Conservation (phyloP, 1,140 invertebrate species). For the Cheumatopsyche charites region DNA sequence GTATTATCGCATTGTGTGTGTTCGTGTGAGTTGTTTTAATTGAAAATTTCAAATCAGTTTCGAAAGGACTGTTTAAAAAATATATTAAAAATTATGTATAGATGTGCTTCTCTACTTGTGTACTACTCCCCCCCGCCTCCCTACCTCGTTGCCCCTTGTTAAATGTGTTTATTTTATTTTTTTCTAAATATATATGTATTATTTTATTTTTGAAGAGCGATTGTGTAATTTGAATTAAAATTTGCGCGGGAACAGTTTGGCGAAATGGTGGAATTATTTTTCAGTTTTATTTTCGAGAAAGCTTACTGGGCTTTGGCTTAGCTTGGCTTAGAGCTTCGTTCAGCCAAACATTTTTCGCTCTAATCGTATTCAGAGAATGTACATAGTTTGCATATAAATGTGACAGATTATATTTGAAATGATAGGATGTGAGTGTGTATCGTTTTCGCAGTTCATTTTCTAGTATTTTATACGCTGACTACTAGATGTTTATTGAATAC, state of each 20-base stretch:
- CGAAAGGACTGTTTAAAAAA: too few relatives aligned
- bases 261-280: too few relatives aligned
- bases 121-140: neutral
- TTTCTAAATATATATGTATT: neutral
- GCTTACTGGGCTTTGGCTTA: neutral
- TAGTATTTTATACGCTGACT: conserved; percentile 14
- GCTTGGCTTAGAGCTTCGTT: neutral
- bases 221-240: conserved; percentile 7
- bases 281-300: neutral
- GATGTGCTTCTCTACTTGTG: conserved; percentile 20
- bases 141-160: conserved; percentile 11
- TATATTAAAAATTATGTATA: neutral
- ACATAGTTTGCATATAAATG: too few relatives aligned
- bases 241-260: neutral
- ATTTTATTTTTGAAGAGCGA: neutral
- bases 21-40: neutral
- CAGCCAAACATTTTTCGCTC: neutral
- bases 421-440: too few relatives aligned
- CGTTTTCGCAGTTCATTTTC: too few relatives aligned
- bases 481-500: conserved; percentile 3
- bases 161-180: conserved; percentile 9
- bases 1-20: conserved; percentile 16
- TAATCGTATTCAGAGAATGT: too few relatives aligned
- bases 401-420: too few relatives aligned
- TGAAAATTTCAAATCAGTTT: too few relatives aligned